These are phyloP conservation scores for Acropora yongei DNA, from an alignment of 64 coral and sea anemone genomes.

Conservation along the genomic window DNA sequence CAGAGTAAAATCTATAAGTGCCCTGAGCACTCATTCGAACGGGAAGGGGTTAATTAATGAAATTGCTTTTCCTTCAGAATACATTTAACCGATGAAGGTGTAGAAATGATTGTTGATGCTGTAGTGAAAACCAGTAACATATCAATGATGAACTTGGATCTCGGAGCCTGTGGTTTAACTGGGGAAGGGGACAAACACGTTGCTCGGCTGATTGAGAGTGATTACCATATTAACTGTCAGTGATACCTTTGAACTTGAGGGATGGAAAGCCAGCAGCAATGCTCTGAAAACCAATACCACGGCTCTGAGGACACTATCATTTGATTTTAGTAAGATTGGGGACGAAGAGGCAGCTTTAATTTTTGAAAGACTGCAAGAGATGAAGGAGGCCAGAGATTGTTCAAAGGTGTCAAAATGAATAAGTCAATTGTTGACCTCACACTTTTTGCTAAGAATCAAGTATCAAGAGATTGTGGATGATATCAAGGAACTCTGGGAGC, in stretches of 20 bases:
- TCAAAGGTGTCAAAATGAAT: slow-evolving; percentile 77
- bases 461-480: slow-evolving; percentile 80
- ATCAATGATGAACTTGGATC: slow-evolving; percentile 81
- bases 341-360: slow-evolving; percentile 80
- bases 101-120: slow-evolving; percentile 75
- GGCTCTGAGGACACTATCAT: slow-evolving; percentile 74
- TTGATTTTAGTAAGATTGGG: slow-evolving; percentile 87
- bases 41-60: no score
- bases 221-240: slow-evolving; percentile 89
- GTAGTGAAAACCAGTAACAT: slow-evolving; percentile 55
- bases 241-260: slow-evolving; percentile 65
- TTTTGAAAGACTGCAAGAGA: slow-evolving; percentile 80
- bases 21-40: no score
- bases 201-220: slow-evolving; percentile 70
- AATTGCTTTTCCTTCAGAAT: slow-evolving; percentile 63
- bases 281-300: slow-evolving; percentile 63
- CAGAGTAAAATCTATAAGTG: no score
- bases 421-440: slow-evolving; percentile 85
- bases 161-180: slow-evolving; percentile 84
- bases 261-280: slow-evolving; percentile 78
- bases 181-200: slow-evolving; percentile 79
- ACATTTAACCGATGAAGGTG: slow-evolving; percentile 85
- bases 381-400: slow-evolving; percentile 72
- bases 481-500: slow-evolving; percentile 54
- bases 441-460: slow-evolving; percentile 81